A percentile compares a stretch with the other conserved stretches of the same genome.
phyloP scores from a whole-genome alignment of 2,888 invertebrate species.

The Macrophya alboannulata region DNA sequence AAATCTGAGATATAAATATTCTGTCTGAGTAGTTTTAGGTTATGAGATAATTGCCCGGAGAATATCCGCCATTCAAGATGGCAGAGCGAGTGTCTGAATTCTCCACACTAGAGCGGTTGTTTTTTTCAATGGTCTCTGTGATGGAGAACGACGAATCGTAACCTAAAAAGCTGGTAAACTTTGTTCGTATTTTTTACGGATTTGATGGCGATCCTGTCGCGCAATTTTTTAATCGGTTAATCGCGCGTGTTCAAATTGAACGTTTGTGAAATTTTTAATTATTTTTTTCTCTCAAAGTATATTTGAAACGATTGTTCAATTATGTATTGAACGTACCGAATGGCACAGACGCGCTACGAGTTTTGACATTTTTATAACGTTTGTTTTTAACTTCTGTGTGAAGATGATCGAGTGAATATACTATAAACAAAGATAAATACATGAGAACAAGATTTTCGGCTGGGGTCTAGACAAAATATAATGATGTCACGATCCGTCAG shows the following conservation, averaged over 20 bases:
- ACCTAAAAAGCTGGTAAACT: slow-evolving; percentile 17
- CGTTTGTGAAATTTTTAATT: neutral
- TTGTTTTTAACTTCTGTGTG: neutral
- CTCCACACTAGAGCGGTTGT: neutral
- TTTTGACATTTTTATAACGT: slow-evolving; percentile 16
- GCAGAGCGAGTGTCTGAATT: neutral
- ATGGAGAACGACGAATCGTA: neutral
- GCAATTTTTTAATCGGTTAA: slow-evolving; percentile 10
- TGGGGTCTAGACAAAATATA: slow-evolving; percentile 65
- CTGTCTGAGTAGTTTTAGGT: neutral
- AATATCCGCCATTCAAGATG: slow-evolving; percentile 16
- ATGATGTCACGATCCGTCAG: slow-evolving; percentile 97
- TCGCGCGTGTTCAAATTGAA: neutral
- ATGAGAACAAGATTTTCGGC: neutral
- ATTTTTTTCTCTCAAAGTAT: neutral
- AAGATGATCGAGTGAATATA: slow-evolving; percentile 18
- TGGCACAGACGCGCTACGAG: slow-evolving; percentile 6
- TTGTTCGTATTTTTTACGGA: neutral
- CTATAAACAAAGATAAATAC: neutral
- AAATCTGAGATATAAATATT: neutral
- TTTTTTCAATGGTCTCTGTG: neutral
- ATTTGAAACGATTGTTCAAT: neutral
- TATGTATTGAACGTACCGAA: slow-evolving; percentile 33
- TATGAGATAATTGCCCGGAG: slow-evolving; percentile 1
- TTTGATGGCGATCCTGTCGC: slow-evolving; percentile 36